Evolutionary conservation across 1,140 invertebrate genomes (phyloP).

Genomic region (Plodia interpunctella): DNA sequence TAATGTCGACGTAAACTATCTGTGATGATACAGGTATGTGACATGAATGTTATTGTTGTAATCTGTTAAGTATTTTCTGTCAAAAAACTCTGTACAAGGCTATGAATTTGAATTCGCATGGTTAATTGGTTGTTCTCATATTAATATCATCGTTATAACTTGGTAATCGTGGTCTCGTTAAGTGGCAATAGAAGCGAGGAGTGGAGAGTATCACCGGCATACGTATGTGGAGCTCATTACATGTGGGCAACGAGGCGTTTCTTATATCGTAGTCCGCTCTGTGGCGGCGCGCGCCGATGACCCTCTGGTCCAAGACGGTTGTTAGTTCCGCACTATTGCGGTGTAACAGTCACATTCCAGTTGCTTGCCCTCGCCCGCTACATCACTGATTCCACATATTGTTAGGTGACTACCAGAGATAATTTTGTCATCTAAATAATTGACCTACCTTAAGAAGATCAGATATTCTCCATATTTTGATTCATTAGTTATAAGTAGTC

Average conservation of each 20-base stretch:
- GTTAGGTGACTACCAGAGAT: background rate
- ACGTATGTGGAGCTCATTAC: slow-evolving; percentile 22
- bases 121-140: too few species aligned
- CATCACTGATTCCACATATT: slow-evolving; percentile 13
- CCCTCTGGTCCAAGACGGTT: slow-evolving; percentile 25
- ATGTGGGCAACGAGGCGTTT: slow-evolving; percentile 26
- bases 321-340: slow-evolving; percentile 51
- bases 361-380: slow-evolving; percentile 24
- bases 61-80: too few species aligned
- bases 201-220: background rate
- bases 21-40: too few species aligned
- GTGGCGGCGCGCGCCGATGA: slow-evolving; percentile 20
- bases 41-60: too few species aligned
- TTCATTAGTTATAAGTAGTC: too few species aligned
- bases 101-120: too few species aligned
- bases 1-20: too few species aligned
- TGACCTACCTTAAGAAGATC: too few species aligned
- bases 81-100: too few species aligned
- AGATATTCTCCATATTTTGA: too few species aligned
- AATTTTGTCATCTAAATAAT: background rate
- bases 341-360: slow-evolving; percentile 37
- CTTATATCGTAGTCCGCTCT: slow-evolving; percentile 17
- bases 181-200: background rate
- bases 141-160: background rate
- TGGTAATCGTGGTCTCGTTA: background rate